Evolutionary conservation across 2,797 vertebrate species (phyloP), one percentile per base, ranked within the genome.

Genomic region (Hirundo rustica): DNA sequence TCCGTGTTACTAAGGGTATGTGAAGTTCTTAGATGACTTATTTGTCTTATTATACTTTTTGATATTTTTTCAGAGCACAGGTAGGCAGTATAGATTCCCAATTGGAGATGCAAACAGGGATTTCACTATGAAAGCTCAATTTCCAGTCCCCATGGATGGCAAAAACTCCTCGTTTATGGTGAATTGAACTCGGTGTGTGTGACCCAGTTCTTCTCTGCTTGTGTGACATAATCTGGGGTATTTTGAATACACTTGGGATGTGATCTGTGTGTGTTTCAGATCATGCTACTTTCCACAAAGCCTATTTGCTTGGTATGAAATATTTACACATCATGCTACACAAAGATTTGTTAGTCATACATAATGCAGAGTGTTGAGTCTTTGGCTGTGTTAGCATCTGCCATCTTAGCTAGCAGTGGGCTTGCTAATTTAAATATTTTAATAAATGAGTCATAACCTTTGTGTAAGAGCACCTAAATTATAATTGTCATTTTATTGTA

Each of bases 381-480:
- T 80, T 93, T 36, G 89, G 29, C 73, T 92, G 7, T 68, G 75
- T 78, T 88, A 85, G 80, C 40, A 22, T 64, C 85, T 85, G 93
- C 85, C 95, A 91, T 90, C 92, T 94, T 86, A 94, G 62, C 40
- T 83, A 89, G 62, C 79, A 84, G 82, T 83, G 83, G 64, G 51
- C 66, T 92, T 89, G 72, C 76, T 88, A n/a, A 92, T 95, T 95
- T 88, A 91, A 90, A 36, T 91, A 82, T 71, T 95, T 92, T 83
- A 91, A 91, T 95, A 81, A 95, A 67, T 92, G 89, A 96, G 42
- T 95, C 91, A 93, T 53, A 88, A 84, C 48, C 66, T 92, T 81
- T 84, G 85, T 88, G 36, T 44, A 76, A 95, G 78, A 84, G 73
- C 64, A 88, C 23, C 40, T 32, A 34, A 94, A 75, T 85, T 48